Evolutionary conservation across 92 coral and sea anemone species (phyloP), one percentile per base, ranked within the genome.

Genomic region (Anthopleura xanthogrammica): DNA sequence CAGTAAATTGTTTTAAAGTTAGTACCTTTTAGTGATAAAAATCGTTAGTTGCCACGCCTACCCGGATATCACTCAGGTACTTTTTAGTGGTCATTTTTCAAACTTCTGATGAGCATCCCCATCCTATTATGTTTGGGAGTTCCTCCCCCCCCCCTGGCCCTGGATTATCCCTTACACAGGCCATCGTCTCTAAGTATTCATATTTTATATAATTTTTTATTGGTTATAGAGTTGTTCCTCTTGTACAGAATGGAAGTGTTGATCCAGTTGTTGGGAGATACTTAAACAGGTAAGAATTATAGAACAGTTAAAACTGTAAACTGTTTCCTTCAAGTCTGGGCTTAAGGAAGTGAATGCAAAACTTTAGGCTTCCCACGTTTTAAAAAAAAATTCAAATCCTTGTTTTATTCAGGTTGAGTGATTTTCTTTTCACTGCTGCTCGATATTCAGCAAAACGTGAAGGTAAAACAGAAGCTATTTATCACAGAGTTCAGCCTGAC

Each of bases 351-450:
- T 52, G 85, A 90, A 50, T 75, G 4, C n/a, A 77, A 89, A 24
- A 62, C 70, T 62, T 62, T 62, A 14, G 14, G 58, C 14, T 54
- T 54, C 16, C 14, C 58, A 11, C 41, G 29, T 16, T 39, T 22
- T 75, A 16, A 29, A 29, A 29, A 29, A 29, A 29, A 29, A 41
- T 62, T 41, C 78, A 20, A 41, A 52, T 73, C 24, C 56, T 22
- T 81, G 9, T 60, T 17, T 78, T 16, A 75, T 64, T 42, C 85
- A 95, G 98, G 79, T 77, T 95, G 83, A 95, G 98, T 41, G 98
- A 95, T 83, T 95, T 89, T 72, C 92, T 95, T 22, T 95, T 95
- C 79, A 93, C 92, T 41, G 93, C 97, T 58, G 98, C 95, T 52
- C 91, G 98, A 54, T 89, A 87, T 81, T 93, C 93, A 23, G 92